Evolutionary conservation across 2,113 vertebrate species (phyloP).

Genomic region (Toxotes jaculatrix): DNA sequence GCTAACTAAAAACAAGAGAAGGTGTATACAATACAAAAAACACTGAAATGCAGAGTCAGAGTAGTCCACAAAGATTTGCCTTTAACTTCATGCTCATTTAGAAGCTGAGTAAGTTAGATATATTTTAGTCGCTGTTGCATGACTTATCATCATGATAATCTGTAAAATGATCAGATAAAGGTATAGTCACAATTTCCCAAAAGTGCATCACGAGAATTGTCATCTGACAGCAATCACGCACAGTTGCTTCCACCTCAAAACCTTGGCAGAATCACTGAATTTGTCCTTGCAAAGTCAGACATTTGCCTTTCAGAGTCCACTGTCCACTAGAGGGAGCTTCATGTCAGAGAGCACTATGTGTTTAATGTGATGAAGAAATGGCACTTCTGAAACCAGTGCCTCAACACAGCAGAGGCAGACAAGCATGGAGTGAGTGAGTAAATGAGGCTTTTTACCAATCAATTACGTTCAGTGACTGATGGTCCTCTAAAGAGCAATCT

Average conservation of each 20-base stretch:
- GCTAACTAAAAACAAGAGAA: slow-evolving; percentile 8
- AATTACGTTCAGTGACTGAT: slow-evolving; percentile 56
- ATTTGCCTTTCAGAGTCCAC: neutral
- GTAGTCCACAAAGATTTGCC: neutral
- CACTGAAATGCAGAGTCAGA: slow-evolving; percentile 25
- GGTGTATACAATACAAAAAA: neutral
- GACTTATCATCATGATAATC: neutral
- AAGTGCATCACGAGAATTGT: neutral
- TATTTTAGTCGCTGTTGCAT: neutral
- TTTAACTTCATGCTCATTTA: neutral
- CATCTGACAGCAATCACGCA: neutral
- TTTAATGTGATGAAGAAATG: slow-evolving; percentile 51
- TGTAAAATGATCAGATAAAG: neutral
- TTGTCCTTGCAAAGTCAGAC: neutral
- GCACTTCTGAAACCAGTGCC: slow-evolving; percentile 29
- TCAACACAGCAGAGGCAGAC: slow-evolving; percentile 27
- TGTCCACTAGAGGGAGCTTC: slow-evolving; percentile 74
- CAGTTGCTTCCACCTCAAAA: neutral
- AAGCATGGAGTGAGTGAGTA: slow-evolving; percentile 41
- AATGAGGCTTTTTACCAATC: slow-evolving; percentile 57
- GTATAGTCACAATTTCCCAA: neutral
- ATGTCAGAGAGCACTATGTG: slow-evolving; percentile 7
- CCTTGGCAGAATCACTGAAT: neutral
- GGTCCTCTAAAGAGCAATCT: slow-evolving; percentile 48
- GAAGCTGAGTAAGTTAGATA: neutral